Percentiles rank a stretch among this genome's conserved stretches.
These are phyloP conservation scores for Piaya cayana DNA, from an alignment of 2,113 vertebrate species.

Conservation along the genomic window DNA sequence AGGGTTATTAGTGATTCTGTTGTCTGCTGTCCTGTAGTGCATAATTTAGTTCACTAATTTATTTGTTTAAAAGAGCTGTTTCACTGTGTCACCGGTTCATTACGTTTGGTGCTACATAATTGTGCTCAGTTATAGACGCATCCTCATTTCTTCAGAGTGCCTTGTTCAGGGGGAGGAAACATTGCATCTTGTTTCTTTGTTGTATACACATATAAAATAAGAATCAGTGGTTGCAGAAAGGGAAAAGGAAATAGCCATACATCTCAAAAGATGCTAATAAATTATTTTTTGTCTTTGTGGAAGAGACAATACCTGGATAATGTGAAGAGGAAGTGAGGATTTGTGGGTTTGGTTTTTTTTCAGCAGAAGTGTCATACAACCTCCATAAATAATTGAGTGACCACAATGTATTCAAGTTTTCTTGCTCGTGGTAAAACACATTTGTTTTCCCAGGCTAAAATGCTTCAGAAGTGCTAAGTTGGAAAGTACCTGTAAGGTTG, in stretches of 20 bases:
- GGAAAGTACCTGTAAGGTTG: background rate
- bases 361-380: background rate
- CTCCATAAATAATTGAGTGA: background rate
- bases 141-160: background rate
- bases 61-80: background rate
- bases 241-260: background rate
- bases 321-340: background rate
- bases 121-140: background rate
- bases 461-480: background rate
- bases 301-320: background rate
- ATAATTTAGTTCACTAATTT: background rate
- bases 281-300: background rate
- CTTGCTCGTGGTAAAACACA: background rate
- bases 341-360: background rate
- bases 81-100: background rate
- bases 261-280: background rate
- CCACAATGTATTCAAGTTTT: background rate
- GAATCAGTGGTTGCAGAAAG: background rate
- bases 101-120: background rate
- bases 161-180: background rate
- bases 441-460: background rate
- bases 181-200: background rate
- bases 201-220: background rate
- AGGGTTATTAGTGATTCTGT: background rate
- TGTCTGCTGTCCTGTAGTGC: background rate